Evolutionary conservation across 1,140 invertebrate genomes (phyloP).

Genomic region (Nymphalis io): DNA sequence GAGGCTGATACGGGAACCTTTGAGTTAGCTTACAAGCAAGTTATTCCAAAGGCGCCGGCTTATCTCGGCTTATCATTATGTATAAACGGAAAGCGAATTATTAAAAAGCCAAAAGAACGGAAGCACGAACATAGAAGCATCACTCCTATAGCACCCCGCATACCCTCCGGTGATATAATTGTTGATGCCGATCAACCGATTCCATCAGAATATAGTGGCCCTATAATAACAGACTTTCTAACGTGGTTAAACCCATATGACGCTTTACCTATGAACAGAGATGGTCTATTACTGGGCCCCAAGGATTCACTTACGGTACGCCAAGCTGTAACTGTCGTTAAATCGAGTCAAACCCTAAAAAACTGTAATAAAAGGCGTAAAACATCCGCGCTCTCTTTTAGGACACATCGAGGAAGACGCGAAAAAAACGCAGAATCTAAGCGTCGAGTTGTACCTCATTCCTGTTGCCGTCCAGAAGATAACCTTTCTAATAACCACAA

Average conservation of each 20-base stretch:
- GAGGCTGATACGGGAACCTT: conserved; percentile 93
- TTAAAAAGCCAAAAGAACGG: conserved; percentile 69
- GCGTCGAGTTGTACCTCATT: conserved; percentile 64
- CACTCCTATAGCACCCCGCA: conserved; percentile 50
- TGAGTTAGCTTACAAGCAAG: conserved; percentile 89
- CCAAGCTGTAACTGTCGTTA: conserved; percentile 74
- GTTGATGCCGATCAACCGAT: conserved; percentile 57
- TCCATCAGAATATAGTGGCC: conserved; percentile 69
- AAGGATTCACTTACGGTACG: conserved; percentile 75
- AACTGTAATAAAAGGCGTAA: conserved; percentile 76
- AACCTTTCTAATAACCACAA: conserved; percentile 43
- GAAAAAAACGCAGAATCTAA: conserved; percentile 74
- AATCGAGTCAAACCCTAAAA: conserved; percentile 69
- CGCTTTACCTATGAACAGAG: conserved; percentile 63
- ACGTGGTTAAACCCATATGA: conserved; percentile 76
- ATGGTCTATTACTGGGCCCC: conserved; percentile 60
- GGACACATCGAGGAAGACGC: conserved; percentile 72
- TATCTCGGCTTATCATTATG: conserved; percentile 90
- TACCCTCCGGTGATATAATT: conserved; percentile 49
- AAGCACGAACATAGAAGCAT: conserved; percentile 57
- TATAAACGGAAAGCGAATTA: conserved; percentile 84
- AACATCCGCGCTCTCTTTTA: conserved; percentile 74
- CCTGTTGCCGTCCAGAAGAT: conserved; percentile 66
- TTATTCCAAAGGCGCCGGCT: conserved; percentile 88
- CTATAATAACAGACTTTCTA: conserved; percentile 77